Evolutionary conservation across 1,140 invertebrate species (phyloP).

Genomic region (Thalassaphorura encarpata): DNA sequence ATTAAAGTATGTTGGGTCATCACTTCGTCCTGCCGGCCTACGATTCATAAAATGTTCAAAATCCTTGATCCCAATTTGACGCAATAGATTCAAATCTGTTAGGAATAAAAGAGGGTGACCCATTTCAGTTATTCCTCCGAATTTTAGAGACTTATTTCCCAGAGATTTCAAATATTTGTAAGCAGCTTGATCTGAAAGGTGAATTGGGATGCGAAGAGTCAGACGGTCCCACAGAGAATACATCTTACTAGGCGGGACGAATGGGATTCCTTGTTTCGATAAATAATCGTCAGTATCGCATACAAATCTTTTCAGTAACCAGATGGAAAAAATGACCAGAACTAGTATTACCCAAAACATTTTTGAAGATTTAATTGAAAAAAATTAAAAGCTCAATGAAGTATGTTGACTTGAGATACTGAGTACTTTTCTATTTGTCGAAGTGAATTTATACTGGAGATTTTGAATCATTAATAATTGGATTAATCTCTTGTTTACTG

Average conservation of each 20-base stretch:
- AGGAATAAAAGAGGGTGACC: neutral
- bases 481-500: too few relatives aligned
- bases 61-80: constrained; percentile 43
- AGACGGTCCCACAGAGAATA: neutral
- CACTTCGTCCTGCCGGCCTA: neutral
- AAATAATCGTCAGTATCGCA: constrained; percentile 5
- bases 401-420: too few relatives aligned
- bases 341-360: too few relatives aligned
- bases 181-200: neutral
- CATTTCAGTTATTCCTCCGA: neutral
- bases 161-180: neutral
- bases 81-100: constrained; percentile 44
- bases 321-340: too few relatives aligned
- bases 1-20: constrained; percentile 16
- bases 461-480: too few relatives aligned
- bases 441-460: too few relatives aligned
- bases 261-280: neutral
- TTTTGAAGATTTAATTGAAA: too few relatives aligned
- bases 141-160: neutral
- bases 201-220: neutral
- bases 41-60: constrained; percentile 44
- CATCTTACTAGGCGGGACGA: neutral
- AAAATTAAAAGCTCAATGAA: too few relatives aligned
- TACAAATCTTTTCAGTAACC: too few relatives aligned
- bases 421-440: too few relatives aligned